phyloP scores from a whole-genome alignment of 92 coral and sea anemone genomes.

The Phenganax subtilis region DNA sequence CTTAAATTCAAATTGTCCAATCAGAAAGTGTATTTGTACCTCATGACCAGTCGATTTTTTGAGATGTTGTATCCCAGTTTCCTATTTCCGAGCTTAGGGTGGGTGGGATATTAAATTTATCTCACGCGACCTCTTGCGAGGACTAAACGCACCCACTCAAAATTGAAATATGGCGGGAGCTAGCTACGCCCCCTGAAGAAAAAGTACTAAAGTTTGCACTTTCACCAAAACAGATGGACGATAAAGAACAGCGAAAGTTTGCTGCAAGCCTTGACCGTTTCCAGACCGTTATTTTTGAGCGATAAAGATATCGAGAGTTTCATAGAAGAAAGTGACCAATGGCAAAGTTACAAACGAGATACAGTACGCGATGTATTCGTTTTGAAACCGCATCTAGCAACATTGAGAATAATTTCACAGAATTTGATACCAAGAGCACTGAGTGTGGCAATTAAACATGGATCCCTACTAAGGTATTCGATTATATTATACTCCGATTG shows the following conservation, averaged over 20 bases:
- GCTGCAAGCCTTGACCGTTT: conserved; percentile 60
- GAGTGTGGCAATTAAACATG: conserved; percentile 63
- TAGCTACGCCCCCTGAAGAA: background rate
- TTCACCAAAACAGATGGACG: conserved; percentile 61
- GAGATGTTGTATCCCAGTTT: no score
- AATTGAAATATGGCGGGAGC: no score
- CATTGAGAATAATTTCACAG: conserved; percentile 43
- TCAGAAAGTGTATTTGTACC: no score
- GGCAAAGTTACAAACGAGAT: conserved; percentile 93
- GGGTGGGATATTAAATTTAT: no score
- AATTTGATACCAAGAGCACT: conserved; percentile 59
- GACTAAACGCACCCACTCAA: no score
- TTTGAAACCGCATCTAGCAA: conserved; percentile 47
- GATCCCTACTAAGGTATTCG: conserved; percentile 68
- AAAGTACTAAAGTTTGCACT: background rate
- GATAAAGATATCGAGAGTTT: conserved; percentile 67
- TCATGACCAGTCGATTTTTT: no score
- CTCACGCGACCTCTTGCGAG: no score
- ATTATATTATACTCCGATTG: background rate
- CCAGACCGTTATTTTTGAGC: conserved; percentile 63
- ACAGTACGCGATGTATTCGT: conserved; percentile 58
- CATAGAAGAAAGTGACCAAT: conserved; percentile 83
- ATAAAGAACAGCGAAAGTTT: conserved; percentile 75
- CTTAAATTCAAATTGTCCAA: no score
- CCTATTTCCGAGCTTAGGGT: no score